phyloP scores from a whole-genome alignment of 2,888 invertebrate genomes.

The Cantharis nigra region DNA sequence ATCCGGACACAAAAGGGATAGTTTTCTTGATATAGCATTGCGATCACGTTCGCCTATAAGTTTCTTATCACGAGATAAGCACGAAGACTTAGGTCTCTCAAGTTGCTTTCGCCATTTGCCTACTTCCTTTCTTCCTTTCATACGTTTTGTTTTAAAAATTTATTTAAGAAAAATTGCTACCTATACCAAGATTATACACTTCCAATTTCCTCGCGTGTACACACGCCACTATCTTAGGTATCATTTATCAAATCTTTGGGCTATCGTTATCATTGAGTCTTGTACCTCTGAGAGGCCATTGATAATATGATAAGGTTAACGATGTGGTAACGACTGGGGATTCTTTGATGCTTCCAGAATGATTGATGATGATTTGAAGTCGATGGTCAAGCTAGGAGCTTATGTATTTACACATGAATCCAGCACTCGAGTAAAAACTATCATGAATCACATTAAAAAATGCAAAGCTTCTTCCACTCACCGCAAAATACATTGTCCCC shows the following conservation, averaged over 20 bases:
- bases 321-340: constrained; percentile 26
- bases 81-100: constrained; percentile 24
- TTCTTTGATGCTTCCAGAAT: constrained; percentile 22
- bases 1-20: constrained; percentile 25
- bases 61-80: constrained; percentile 29
- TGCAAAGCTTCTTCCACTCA: not conserved
- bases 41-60: constrained; percentile 27
- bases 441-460: not conserved
- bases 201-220: constrained; percentile 13
- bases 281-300: constrained; percentile 26
- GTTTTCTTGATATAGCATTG: constrained; percentile 21
- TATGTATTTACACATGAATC: constrained; percentile 29
- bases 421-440: constrained; percentile 7
- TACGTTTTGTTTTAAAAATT: not conserved
- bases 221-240: constrained; percentile 15
- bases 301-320: constrained; percentile 30
- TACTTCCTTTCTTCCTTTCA: constrained; percentile 4
- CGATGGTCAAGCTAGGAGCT: constrained; percentile 24
- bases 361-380: constrained; percentile 29
- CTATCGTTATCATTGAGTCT: constrained; percentile 25
- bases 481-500: not conserved
- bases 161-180: not conserved
- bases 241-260: constrained; percentile 29
- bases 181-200: not conserved
- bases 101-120: constrained; percentile 26